A percentile compares a stretch with the other conserved stretches of the same genome.
Conservation (phyloP, 64 coral and sea anemone genomes). For the Cladopsammia gracilis region DNA sequence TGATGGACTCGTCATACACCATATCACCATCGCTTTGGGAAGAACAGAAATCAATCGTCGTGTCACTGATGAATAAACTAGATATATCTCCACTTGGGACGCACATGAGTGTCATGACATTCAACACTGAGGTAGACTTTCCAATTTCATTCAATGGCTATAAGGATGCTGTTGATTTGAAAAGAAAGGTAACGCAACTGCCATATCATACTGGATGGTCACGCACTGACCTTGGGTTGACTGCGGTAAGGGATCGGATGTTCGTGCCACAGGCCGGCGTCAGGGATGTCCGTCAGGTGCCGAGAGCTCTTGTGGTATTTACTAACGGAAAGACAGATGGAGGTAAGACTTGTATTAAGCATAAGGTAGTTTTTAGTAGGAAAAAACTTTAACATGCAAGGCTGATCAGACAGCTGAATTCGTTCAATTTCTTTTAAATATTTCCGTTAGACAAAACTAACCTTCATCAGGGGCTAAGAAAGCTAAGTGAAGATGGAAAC, state of each 20-base stretch:
- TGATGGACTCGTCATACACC: slow-evolving; percentile 60
- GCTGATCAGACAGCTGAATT: too few species aligned
- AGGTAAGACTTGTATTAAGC: not conserved
- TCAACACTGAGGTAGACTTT: slow-evolving; percentile 27
- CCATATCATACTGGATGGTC: slow-evolving; percentile 57
- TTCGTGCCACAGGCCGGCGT: not conserved
- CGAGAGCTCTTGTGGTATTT: slow-evolving; percentile 41
- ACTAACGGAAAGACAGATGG: slow-evolving; percentile 62
- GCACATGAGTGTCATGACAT: slow-evolving; percentile 44
- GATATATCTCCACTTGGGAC: slow-evolving; percentile 19
- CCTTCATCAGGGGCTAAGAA: too few species aligned
- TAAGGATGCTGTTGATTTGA: slow-evolving; percentile 32
- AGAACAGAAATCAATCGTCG: slow-evolving; percentile 32
- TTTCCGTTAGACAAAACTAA: too few species aligned
- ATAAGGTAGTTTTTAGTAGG: too few species aligned
- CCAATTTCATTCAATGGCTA: slow-evolving; percentile 38
- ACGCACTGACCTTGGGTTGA: slow-evolving; percentile 51
- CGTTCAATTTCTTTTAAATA: too few species aligned
- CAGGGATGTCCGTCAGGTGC: slow-evolving; percentile 13
- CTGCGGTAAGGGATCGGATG: slow-evolving; percentile 12
- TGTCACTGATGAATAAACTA: slow-evolving; percentile 45
- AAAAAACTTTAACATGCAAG: too few species aligned
- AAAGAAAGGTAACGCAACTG: slow-evolving; percentile 8
- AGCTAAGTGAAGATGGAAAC: too few species aligned
- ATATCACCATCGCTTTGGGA: slow-evolving; percentile 43